A percentile compares a stretch with the other conserved stretches of the same genome.
phyloP scores from a whole-genome alignment of 1,140 invertebrate genomes.

The Apis cerana region DNA sequence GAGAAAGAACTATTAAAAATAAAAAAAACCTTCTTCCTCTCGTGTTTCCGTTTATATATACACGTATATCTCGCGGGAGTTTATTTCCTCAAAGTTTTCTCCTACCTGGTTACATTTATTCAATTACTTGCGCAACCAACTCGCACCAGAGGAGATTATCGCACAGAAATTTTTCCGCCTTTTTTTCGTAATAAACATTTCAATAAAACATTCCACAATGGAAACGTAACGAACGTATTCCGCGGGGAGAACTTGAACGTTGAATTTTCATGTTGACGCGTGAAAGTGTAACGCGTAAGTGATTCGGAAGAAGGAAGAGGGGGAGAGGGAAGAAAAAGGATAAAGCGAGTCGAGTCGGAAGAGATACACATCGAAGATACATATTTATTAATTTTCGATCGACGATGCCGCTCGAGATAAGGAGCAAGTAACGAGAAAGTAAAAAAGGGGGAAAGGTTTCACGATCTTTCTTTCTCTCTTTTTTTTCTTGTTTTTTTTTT shows the following conservation, averaged over 20 bases:
- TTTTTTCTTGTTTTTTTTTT: neutral
- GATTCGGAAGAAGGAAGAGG: too few species aligned
- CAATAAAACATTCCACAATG: conserved; percentile 1
- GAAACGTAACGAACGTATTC: neutral
- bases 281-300: conserved; percentile 36
- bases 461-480: neutral
- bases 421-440: conserved; percentile 21
- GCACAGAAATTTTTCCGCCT: neutral
- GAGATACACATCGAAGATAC: conserved; percentile 11
- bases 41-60: neutral
- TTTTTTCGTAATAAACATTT: neutral
- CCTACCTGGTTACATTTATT: neutral
- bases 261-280: neutral
- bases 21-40: neutral
- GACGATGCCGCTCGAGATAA: conserved; percentile 38
- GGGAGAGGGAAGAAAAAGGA: neutral
- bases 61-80: neutral
- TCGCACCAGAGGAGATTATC: neutral
- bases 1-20: neutral
- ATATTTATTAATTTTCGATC: conserved; percentile 28
- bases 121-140: neutral
- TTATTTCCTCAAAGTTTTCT: neutral
- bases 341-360: conserved; percentile 18
- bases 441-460: conserved; percentile 10
- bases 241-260: too few species aligned